These are phyloP conservation scores for Mystacornis crossleyi DNA, from an alignment of 2,113 vertebrate species.

Conservation along the genomic window DNA sequence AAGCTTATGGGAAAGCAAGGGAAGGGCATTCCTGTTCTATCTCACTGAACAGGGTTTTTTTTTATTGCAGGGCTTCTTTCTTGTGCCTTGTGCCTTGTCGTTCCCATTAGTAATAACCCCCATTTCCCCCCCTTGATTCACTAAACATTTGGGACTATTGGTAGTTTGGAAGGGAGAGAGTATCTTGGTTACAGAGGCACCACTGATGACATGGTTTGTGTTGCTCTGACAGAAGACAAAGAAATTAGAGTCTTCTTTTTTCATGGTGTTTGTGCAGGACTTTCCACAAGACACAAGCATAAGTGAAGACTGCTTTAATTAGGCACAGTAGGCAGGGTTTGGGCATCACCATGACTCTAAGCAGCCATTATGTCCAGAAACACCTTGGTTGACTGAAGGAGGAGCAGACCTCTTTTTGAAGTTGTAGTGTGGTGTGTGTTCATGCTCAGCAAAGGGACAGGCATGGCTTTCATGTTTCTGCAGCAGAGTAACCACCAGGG, in stretches of 20 bases:
- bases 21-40: not conserved
- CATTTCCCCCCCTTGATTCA: not conserved
- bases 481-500: not conserved
- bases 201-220: not conserved
- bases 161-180: not conserved
- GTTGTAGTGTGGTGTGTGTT: not conserved
- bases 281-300: not conserved
- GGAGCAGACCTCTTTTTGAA: not conserved
- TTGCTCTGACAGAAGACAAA: constrained; percentile 35
- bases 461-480: not conserved
- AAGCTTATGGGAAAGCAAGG: not conserved
- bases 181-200: not conserved
- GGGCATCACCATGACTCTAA: not conserved
- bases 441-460: not conserved
- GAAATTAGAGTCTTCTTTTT: not conserved
- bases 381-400: not conserved
- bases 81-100: not conserved
- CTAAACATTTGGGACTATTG: not conserved
- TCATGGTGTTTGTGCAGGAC: not conserved
- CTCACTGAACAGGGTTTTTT: not conserved
- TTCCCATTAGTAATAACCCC: not conserved
- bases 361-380: not conserved
- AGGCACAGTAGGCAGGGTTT: not conserved
- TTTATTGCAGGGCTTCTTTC: not conserved
- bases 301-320: not conserved